phyloP scores from a whole-genome alignment of 2,797 vertebrate species.

The Fringilla coelebs region DNA sequence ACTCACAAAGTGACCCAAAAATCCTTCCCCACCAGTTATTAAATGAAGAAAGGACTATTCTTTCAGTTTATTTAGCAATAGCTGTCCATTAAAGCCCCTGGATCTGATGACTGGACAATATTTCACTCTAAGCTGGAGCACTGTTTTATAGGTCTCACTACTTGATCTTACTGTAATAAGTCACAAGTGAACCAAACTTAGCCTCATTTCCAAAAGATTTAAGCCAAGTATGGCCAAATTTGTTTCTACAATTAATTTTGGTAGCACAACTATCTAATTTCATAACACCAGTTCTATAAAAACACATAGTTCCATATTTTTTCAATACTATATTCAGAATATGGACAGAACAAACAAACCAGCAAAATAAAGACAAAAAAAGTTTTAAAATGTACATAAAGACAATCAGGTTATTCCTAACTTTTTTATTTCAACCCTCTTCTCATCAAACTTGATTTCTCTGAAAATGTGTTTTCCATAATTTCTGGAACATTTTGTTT shows the following conservation, averaged over 20 bases:
- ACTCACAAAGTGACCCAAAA: neutral
- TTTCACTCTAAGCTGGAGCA: fast-evolving
- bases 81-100: neutral
- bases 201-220: neutral
- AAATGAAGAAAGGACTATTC: neutral
- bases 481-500: neutral
- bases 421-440: neutral
- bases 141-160: neutral
- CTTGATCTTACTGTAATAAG: neutral
- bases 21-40: neutral
- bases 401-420: neutral
- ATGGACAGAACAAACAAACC: neutral
- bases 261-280: neutral
- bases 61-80: neutral
- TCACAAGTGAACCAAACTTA: neutral
- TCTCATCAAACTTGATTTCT: neutral
- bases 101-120: neutral
- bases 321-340: neutral
- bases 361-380: neutral
- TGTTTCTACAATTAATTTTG: neutral
- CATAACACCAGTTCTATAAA: neutral
- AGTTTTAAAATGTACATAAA: neutral
- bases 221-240: neutral
- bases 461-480: neutral
- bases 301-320: neutral